Evolutionary conservation across 2,888 invertebrate genomes (phyloP).

Genomic region (Gisinianus flammeolus): DNA sequence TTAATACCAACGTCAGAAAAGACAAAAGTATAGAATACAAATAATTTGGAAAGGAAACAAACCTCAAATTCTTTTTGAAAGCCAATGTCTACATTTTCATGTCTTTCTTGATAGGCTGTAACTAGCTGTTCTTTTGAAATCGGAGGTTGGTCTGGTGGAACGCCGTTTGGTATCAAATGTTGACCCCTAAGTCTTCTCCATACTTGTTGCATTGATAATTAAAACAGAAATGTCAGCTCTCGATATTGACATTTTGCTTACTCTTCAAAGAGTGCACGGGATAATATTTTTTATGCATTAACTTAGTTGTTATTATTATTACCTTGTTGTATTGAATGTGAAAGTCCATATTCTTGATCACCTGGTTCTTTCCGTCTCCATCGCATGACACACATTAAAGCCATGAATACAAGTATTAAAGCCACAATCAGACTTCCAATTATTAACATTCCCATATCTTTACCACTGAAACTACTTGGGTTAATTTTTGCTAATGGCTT

Average conservation of each 20-base stretch:
- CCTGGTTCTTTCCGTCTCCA: conserved; percentile 56
- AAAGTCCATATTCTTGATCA: conserved; percentile 56
- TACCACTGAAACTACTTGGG: conserved; percentile 41
- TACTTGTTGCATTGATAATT: conserved; percentile 53
- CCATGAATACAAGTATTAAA: conserved; percentile 69
- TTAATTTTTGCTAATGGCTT: conserved; percentile 27
- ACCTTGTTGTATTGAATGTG: conserved; percentile 53
- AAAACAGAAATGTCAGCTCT: background rate
- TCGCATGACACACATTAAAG: conserved; percentile 63
- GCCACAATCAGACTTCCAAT: conserved; percentile 72
- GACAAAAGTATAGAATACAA: background rate
- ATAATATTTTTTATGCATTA: background rate
- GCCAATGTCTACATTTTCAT: conserved; percentile 86
- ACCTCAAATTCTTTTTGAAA: conserved; percentile 90
- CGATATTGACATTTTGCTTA: too few relatives aligned
- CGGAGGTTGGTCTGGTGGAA: conserved; percentile 82
- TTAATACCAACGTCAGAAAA: background rate
- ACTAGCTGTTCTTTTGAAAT: conserved; percentile 76
- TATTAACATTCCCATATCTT: conserved; percentile 60
- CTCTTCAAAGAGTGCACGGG: background rate
- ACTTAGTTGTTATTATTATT: background rate
- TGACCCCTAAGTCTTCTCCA: conserved; percentile 73
- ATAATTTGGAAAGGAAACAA: conserved; percentile 35
- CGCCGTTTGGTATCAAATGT: conserved; percentile 69
- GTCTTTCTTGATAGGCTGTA: conserved; percentile 78